A percentile compares a stretch with the other conserved stretches of the same genome.
Evolutionary conservation across 2,888 invertebrate species (phyloP).

Genomic region (Scaptomyza tumidula): DNA sequence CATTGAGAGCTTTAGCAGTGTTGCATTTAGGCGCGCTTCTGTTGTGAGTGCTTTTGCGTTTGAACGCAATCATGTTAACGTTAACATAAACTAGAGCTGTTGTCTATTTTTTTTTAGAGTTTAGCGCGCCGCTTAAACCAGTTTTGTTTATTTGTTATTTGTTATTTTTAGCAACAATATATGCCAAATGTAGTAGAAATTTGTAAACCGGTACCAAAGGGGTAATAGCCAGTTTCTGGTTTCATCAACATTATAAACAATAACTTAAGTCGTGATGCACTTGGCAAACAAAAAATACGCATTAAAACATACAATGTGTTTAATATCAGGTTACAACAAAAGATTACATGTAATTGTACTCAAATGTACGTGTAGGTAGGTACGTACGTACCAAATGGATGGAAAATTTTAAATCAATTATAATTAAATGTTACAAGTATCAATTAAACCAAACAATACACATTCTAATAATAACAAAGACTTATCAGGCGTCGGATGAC

Average conservation of each 20-base stretch:
- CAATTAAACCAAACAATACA: background rate
- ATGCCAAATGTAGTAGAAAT: slow-evolving; percentile 23
- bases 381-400: background rate
- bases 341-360: slow-evolving; percentile 6
- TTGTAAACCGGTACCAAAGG: slow-evolving; percentile 29
- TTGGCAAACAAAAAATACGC: background rate
- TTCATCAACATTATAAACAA: slow-evolving; percentile 5
- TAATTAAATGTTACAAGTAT: background rate
- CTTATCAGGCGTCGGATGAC: no score
- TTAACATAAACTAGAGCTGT: slow-evolving; percentile 22
- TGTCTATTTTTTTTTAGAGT: slow-evolving; percentile 16
- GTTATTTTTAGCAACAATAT: slow-evolving; percentile 26
- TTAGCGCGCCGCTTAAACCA: slow-evolving; percentile 28
- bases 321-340: slow-evolving; percentile 12
- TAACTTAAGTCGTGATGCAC: background rate
- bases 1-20: slow-evolving; percentile 60
- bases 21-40: slow-evolving; percentile 59
- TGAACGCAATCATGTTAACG: slow-evolving; percentile 20
- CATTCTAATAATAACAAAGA: slow-evolving; percentile 5
- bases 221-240: slow-evolving; percentile 30
- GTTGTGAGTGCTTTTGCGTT: slow-evolving; percentile 22
- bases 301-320: slow-evolving; percentile 12
- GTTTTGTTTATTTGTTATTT: slow-evolving; percentile 29
- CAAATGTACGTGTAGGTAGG: background rate
- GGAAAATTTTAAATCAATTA: slow-evolving; percentile 35